Conservation (phyloP, 2,888 invertebrate species). For the Tromatobia lineatoria region DNA sequence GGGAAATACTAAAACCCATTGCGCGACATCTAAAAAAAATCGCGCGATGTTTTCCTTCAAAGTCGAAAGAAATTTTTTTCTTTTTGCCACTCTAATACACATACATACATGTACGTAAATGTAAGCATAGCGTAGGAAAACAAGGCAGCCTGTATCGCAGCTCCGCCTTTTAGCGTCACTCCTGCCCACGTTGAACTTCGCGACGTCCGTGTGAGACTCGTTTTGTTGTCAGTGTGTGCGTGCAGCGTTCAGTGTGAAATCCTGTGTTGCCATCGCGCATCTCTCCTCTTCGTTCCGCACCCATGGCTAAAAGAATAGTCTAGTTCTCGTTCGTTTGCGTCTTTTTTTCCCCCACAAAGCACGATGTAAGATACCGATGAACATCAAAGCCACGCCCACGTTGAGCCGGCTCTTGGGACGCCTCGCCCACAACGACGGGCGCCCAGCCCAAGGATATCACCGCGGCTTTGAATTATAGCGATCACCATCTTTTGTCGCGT, state of each 20-base stretch:
- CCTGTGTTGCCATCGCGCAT: constrained; percentile 19
- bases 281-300: constrained; percentile 33
- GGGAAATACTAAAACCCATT: too few species aligned
- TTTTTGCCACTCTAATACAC: background rate
- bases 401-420: background rate
- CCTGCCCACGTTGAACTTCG: constrained; percentile 12
- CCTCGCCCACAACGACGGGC: constrained; percentile 45
- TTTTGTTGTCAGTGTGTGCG: background rate
- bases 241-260: background rate
- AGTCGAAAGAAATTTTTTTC: too few species aligned
- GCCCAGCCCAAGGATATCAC: constrained; percentile 66
- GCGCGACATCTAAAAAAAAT: too few species aligned
- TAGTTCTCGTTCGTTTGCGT: background rate
- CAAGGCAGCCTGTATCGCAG: constrained; percentile 15
- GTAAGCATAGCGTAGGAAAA: background rate
- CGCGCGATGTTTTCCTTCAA: too few species aligned
- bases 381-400: constrained; percentile 39
- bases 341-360: constrained; percentile 11
- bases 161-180: constrained; percentile 36
- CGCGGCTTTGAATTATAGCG: constrained; percentile 68
- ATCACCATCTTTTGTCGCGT: constrained; percentile 64
- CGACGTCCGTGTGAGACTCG: background rate
- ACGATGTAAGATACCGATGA: constrained; percentile 42
- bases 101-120: background rate
- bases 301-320: constrained; percentile 45